Evolutionary conservation across 1,140 invertebrate species (phyloP), one percentile per base, ranked within the genome.

Genomic region (Acromyrmex charruanus): DNA sequence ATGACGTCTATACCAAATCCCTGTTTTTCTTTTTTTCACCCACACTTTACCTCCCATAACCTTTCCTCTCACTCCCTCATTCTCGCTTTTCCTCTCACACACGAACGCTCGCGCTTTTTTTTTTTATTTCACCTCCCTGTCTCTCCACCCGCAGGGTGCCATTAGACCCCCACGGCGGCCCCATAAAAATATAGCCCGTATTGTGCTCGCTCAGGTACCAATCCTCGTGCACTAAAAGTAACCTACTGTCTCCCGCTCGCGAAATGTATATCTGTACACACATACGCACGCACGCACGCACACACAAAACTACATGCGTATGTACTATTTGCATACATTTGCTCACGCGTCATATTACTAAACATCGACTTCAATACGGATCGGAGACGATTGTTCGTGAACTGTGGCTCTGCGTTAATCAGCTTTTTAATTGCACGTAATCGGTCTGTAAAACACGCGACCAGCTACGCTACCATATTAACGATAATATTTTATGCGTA

Each of bases 1-100:
- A 94, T 95, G 94, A 94, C 93, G 94, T 94, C 94, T 95, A 93
- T 93, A 93, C 92, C 89, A 90, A 94, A 94, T 93, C 92, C 92
- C 92, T 92, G 88, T 92, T 92, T 85, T 85, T 88, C 80, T 89
- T 91, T 93, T 86, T 91, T 88, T 68, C 90, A 89, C 75, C 87
- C 88, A 61, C 79, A 21, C 75, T 31, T 82, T 53, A 44, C 63
- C 77, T 66, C 53, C 44, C 65, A 14, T 71, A 16, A 58, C 5
- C 25, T 35, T 58, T 39, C 51, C 35, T 53, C 55, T 72, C 59
- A 25, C 69, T 58, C 9, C 28, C 7, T 53, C 10, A n/a, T 65
- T 59, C 75, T 49, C 51, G 25, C 65, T 6, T 31, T 49, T 10
- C 18, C 51, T n/a, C 16, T 28, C 53, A 16, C 39, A 25, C 58